These are phyloP conservation scores for Chionis minor DNA, from an alignment of 2,113 vertebrate genomes.

Conservation along the genomic window DNA sequence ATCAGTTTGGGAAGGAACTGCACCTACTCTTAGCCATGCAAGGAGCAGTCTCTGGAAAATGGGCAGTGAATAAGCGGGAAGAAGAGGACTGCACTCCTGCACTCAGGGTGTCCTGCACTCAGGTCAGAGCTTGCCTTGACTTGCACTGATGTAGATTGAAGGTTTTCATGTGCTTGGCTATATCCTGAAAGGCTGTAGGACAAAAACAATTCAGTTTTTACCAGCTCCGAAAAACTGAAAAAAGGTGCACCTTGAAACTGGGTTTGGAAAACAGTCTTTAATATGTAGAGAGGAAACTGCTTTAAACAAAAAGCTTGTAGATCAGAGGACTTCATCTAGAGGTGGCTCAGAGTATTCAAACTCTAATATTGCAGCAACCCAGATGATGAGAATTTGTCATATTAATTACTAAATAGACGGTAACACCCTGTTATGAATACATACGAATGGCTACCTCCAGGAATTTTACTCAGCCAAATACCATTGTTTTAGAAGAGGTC, in stretches of 20 bases:
- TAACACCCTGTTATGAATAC: background rate
- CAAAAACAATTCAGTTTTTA: background rate
- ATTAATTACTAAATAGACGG: background rate
- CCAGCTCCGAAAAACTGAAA: background rate
- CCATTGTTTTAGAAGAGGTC: fast-evolving
- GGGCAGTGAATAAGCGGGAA: background rate
- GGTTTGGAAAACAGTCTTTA: background rate
- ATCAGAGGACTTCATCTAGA: background rate
- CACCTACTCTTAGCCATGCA: background rate
- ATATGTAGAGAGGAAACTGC: background rate
- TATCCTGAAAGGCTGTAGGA: background rate
- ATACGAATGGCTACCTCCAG: background rate
- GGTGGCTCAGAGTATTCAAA: background rate
- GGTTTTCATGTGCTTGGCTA: background rate
- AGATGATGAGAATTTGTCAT: background rate
- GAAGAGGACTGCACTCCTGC: background rate
- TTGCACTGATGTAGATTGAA: background rate
- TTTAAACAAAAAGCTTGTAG: background rate
- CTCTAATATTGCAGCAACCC: background rate
- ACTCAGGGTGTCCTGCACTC: background rate
- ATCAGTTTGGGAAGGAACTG: background rate
- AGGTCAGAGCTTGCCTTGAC: background rate
- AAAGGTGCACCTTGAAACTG: background rate
- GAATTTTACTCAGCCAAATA: background rate
- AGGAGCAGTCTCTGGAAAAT: background rate